A percentile compares a stretch with the other conserved stretches of the same genome.
Evolutionary conservation across 2,113 vertebrate species (phyloP).

Genomic region (Bubo blakistoni): DNA sequence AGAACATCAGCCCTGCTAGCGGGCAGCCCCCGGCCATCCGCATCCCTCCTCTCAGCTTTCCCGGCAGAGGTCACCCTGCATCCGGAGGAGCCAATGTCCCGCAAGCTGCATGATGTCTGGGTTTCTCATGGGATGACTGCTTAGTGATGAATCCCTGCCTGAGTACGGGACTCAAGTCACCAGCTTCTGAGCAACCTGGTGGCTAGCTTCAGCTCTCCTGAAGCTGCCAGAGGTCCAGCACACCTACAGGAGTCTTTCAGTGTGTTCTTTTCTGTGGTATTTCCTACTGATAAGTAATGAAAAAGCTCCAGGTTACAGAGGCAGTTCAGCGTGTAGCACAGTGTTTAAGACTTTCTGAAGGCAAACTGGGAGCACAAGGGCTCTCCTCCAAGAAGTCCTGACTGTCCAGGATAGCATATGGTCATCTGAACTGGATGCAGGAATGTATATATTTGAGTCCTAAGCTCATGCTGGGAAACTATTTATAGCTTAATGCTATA

Average conservation of each 20-base stretch:
- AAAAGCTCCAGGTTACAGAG: neutral
- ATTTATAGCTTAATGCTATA: neutral
- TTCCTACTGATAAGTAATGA: neutral
- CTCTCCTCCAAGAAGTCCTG: neutral
- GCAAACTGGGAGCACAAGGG: neutral
- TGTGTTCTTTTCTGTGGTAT: neutral
- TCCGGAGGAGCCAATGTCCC: accelerated
- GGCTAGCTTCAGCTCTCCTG: neutral
- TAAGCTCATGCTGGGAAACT: neutral
- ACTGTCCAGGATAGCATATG: neutral
- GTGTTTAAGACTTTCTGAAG: neutral
- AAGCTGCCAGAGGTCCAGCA: neutral
- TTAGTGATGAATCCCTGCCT: neutral
- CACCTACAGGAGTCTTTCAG: neutral
- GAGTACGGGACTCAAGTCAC: neutral
- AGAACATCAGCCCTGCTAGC: neutral
- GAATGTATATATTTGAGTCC: neutral
- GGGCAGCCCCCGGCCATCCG: neutral
- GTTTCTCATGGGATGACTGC: neutral
- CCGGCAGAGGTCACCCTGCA: constrained; percentile 19
- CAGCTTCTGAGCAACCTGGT: neutral
- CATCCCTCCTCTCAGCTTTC: neutral
- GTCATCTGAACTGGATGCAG: neutral
- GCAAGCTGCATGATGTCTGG: accelerated
- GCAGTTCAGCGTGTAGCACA: neutral